phyloP scores from a whole-genome alignment of 2,888 invertebrate genomes.

The Autographa gamma region DNA sequence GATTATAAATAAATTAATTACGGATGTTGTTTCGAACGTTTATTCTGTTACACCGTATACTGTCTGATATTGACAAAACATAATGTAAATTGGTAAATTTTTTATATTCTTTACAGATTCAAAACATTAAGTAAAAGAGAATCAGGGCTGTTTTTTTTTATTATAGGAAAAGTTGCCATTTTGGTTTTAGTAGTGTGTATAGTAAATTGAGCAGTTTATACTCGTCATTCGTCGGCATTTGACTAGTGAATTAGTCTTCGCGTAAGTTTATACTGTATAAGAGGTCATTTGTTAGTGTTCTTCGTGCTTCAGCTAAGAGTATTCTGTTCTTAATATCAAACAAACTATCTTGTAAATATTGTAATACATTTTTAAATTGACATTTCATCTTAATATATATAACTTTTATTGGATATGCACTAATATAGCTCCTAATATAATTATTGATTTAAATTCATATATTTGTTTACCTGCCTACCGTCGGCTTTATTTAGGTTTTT shows the following conservation, averaged over 20 bases:
- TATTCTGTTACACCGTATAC: no score
- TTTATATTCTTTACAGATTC: no score
- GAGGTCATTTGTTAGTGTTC: constrained; percentile 19
- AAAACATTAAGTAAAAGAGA: neutral
- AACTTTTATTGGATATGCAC: constrained; percentile 56
- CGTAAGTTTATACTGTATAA: constrained; percentile 2
- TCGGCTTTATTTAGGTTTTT: constrained; percentile 5
- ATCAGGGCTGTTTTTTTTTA: neutral
- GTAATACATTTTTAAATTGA: constrained; percentile 38
- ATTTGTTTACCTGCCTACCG: constrained; percentile 19
- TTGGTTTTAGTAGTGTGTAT: constrained; percentile 5
- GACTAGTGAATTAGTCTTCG: constrained; percentile 25
- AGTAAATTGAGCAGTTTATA: constrained; percentile 32
- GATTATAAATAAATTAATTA: no score
- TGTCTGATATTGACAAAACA: no score
- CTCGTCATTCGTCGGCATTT: constrained; percentile 27
- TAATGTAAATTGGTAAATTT: no score
- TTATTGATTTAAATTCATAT: constrained; percentile 30
- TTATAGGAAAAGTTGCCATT: neutral
- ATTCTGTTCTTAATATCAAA: constrained; percentile 34
- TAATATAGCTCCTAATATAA: constrained; percentile 54
- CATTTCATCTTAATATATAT: constrained; percentile 15
- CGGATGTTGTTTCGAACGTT: no score
- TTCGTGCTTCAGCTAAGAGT: constrained; percentile 26
- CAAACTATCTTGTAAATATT: constrained; percentile 21